These are phyloP conservation scores for Bellardia bayeri DNA, from an alignment of 2,888 invertebrate species.

Conservation along the genomic window DNA sequence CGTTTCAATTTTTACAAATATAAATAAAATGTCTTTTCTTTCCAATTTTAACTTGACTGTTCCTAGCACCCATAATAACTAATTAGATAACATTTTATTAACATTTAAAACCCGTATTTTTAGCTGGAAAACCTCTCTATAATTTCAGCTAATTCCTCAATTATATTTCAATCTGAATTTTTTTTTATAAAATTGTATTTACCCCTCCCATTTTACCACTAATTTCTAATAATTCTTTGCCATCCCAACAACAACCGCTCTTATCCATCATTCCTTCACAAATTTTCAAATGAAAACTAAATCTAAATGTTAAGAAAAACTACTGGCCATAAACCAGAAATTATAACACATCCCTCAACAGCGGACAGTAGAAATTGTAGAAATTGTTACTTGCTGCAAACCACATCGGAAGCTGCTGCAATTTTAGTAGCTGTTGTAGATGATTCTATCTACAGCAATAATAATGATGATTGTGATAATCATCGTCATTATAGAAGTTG, in stretches of 20 bases:
- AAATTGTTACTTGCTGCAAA: conserved; percentile 59
- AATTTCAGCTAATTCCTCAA: background rate
- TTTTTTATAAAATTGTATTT: conserved; percentile 4
- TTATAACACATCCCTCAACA: conserved; percentile 56
- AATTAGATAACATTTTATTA: too few species aligned
- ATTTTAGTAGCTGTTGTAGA: conserved; percentile 39
- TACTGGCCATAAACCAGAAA: conserved; percentile 51
- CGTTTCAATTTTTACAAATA: too few species aligned
- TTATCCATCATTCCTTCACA: conserved; percentile 17
- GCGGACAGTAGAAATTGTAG: conserved; percentile 38
- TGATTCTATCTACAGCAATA: conserved; percentile 50
- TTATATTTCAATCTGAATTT: conserved; percentile 25
- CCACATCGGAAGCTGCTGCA: conserved; percentile 45
- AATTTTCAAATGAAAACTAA: conserved; percentile 1
- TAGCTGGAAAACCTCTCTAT: background rate
- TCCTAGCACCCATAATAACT: too few species aligned
- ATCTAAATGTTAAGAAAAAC: conserved; percentile 19
- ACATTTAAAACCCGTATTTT: too few species aligned
- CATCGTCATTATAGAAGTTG: conserved; percentile 65
- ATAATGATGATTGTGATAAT: conserved; percentile 62
- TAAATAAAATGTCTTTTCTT: too few species aligned
- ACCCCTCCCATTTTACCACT: background rate
- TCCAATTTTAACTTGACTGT: too few species aligned
- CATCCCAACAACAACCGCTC: background rate
- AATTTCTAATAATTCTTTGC: conserved; percentile 6